Evolutionary conservation across 1,140 invertebrate genomes (phyloP), one percentile per base, ranked within the genome.

Genomic region (Drosophila arawakana): DNA sequence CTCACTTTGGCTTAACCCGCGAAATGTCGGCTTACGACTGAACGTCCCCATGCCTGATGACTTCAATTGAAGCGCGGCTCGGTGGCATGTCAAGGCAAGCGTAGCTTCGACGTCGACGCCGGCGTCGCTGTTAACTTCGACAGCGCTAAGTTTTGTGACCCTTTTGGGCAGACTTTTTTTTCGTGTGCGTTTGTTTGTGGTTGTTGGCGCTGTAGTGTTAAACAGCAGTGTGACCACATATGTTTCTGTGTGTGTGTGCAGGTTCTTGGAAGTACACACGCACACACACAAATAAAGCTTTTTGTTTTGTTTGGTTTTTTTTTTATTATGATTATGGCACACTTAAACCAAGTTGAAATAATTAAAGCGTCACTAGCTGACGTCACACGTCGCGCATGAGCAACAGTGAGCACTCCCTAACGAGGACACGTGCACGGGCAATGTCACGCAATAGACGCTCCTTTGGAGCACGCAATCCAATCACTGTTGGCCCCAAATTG

Each of bases 1-100:
- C 57, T 35, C 41, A 49, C 44, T 63, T 63, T 66, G 70, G 82
- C 80, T 86, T 85, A 81, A 75, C 78, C 74, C 70, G 71, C 78
- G 83, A 80, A 88, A 83, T 77, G 84, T 83, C 83, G 80, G 71
- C 78, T 78, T 78, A 76, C 77, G 67, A 89, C 80, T 86, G 83
- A 79, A 68, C 30, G 34, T 57, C 54, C 39, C 65, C 50, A 30
- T 46, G 41, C 34, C 15, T 43, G 59, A 58, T 57, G 25, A 54
- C 58, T 70, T 62, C 58, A 74, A 74, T 74, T 74, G 66, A 74
- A 74, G 43, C 61, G 54, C 47, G 70, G 76, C 81, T 76, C 63
- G 44, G 67, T 65, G 52, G 59, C 72, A 70, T 70, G 67, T 65
- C 73, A 75, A 59, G 52, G 54, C 54, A 73, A 68, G 34, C 71